Evolutionary conservation across 2,113 vertebrate genomes (phyloP), one percentile per base, ranked within the genome.

Genomic region (Anarrhichthys ocellatus): DNA sequence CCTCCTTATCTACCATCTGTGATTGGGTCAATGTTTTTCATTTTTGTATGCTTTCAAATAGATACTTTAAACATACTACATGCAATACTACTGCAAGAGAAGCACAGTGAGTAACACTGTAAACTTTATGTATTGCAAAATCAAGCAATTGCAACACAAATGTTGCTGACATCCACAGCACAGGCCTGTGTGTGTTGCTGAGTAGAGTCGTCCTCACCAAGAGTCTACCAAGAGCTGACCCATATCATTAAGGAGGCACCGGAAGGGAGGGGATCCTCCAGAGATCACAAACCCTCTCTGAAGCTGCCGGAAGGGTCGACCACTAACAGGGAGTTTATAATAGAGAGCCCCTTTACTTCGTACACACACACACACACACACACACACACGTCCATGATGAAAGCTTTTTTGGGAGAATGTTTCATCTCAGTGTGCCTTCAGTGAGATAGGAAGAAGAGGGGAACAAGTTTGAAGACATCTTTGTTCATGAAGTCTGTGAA

Each of bases 401-500:
- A 92, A 91, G 89, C 80, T 85, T 87, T 81, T 82, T 75, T 52
- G 24, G 76, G 46, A 36, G 68, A 80, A 81, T 18, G 61, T 90
- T 90, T 93, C 83, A 93, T 93, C 89, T 90, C 50, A 8, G 77
- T 70, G 71, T 83, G 84, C 81, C 80, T 80, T 88, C 68, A 82
- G 80, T 77, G 56, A 84, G 78, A 85, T 82, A 32, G 77, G 76
- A 88, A 85, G 83, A 86, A 64, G 69, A 73, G 70, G 71, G 73
- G 80, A 76, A 80, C 80, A 84, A 76, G 80, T 80, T 83, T 84
- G 70, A 84, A 87, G 73, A 87, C 83, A 69, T 84, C 79, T 87
- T 78, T 83, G 63, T 86, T 81, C 84, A 78, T 85, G 75, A 52
- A 78, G 78, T 74, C 71, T 76, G 68, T 80, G 87, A 67, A 71